Percentiles rank a stretch among this genome's conserved stretches.
phyloP scores from a whole-genome alignment of 2,888 invertebrate genomes.

The Escarpia spicata region DNA sequence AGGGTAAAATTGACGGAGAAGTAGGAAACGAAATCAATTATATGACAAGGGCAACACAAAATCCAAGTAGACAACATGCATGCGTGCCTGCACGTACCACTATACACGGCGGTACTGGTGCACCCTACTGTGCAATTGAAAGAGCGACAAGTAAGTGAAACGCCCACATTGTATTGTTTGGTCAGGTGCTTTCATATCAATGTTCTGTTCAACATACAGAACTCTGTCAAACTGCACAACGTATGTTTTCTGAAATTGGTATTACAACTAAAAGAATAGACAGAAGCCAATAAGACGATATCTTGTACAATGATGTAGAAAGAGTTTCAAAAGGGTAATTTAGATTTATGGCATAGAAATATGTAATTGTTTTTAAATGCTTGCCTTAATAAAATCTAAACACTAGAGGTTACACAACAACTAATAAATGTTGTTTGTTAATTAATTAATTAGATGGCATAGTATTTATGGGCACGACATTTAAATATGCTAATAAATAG shows the following conservation, averaged over 20 bases:
- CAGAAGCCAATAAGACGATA: background rate
- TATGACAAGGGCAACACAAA: background rate
- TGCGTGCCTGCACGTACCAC: background rate
- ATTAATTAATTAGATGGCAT: background rate
- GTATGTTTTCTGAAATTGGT: background rate
- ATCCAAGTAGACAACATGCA: background rate
- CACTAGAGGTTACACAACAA: background rate
- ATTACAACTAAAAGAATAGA: background rate
- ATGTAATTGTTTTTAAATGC: background rate
- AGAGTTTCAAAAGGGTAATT: background rate
- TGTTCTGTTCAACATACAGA: background rate
- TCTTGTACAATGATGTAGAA: background rate
- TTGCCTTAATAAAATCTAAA: background rate
- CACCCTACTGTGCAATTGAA: background rate
- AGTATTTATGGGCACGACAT: background rate
- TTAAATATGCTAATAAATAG: background rate
- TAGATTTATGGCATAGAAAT: background rate
- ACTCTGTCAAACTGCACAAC: background rate
- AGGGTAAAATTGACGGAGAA: too few species aligned
- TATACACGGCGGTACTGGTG: background rate
- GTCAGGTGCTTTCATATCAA: background rate
- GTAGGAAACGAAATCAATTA: too few species aligned
- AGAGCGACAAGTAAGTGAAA: background rate
- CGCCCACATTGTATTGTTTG: background rate
- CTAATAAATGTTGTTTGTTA: background rate